Conservation (phyloP, 2,797 vertebrate genomes). For the Sternarchorhynchus goeldii region DNA sequence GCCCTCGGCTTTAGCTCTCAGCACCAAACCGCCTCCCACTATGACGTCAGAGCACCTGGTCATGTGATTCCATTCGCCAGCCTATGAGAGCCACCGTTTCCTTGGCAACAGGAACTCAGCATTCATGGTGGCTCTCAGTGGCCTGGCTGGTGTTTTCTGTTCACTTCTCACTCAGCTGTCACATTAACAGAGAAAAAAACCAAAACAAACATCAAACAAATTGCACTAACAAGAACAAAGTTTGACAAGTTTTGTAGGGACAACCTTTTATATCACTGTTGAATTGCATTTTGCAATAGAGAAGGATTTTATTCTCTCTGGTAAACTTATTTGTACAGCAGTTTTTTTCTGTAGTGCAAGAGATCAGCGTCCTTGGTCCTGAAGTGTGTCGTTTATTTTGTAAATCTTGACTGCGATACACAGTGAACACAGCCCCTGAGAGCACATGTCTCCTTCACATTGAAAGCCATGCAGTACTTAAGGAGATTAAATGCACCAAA, state of each 20-base stretch:
- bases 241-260: too few relatives aligned
- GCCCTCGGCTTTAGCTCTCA: slow-evolving; percentile 57
- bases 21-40: slow-evolving; percentile 49
- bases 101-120: slow-evolving; percentile 66
- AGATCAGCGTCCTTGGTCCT: not conserved
- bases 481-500: slow-evolving; percentile 77
- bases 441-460: slow-evolving; percentile 54
- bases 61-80: slow-evolving; percentile 63
- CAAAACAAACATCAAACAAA: not conserved
- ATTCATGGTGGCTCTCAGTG: slow-evolving; percentile 45
- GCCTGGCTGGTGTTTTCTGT: slow-evolving; percentile 27
- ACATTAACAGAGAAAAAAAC: not conserved
- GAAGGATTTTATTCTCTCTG: too few relatives aligned
- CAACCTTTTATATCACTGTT: too few relatives aligned
- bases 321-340: too few relatives aligned
- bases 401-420: slow-evolving; percentile 9
- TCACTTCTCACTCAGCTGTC: slow-evolving; percentile 28
- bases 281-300: too few relatives aligned
- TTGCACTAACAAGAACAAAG: not conserved
- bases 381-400: not conserved
- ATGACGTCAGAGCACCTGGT: slow-evolving; percentile 67
- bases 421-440: not conserved
- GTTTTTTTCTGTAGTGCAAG: too few relatives aligned
- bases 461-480: slow-evolving; percentile 73
- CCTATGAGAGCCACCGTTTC: slow-evolving; percentile 69